Percentiles rank a stretch among this genome's conserved stretches.
phyloP scores from a whole-genome alignment of 2,797 vertebrate species.

The Notoglanidium macrostoma region DNA sequence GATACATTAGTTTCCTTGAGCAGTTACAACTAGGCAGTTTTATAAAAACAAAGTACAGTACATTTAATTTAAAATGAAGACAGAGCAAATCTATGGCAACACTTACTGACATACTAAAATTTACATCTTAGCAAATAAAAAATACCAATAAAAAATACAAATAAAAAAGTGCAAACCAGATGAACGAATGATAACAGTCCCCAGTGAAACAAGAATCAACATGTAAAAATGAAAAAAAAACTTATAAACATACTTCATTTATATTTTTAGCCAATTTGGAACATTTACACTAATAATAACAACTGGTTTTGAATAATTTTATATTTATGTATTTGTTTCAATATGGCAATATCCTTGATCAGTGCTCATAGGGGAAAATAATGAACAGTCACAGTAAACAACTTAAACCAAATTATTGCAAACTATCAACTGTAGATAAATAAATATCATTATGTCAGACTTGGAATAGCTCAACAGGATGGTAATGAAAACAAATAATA shows the following conservation, averaged over 20 bases:
- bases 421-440: conserved; percentile 52
- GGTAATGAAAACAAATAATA: conserved; percentile 65
- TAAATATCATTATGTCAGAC: conserved; percentile 70
- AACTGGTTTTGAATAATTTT: conserved; percentile 57
- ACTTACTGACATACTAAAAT: conserved; percentile 77
- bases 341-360: conserved; percentile 47
- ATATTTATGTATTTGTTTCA: neutral
- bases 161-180: conserved; percentile 71
- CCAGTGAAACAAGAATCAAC: conserved; percentile 68
- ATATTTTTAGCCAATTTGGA: conserved; percentile 67
- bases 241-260: conserved; percentile 68
- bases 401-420: conserved; percentile 62
- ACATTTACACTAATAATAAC: conserved; percentile 64
- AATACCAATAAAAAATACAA: conserved; percentile 65
- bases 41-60: conserved; percentile 75
- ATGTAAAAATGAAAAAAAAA: conserved; percentile 59
- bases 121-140: conserved; percentile 83
- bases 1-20: conserved; percentile 71
- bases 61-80: conserved; percentile 78
- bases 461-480: conserved; percentile 41
- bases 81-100: conserved; percentile 75
- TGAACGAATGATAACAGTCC: conserved; percentile 69
- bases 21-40: conserved; percentile 75
- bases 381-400: conserved; percentile 68
- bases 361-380: conserved; percentile 61